Evolutionary conservation across 2,888 invertebrate species (phyloP), one percentile per base, ranked within the genome.

Genomic region (Homarus gammarus): DNA sequence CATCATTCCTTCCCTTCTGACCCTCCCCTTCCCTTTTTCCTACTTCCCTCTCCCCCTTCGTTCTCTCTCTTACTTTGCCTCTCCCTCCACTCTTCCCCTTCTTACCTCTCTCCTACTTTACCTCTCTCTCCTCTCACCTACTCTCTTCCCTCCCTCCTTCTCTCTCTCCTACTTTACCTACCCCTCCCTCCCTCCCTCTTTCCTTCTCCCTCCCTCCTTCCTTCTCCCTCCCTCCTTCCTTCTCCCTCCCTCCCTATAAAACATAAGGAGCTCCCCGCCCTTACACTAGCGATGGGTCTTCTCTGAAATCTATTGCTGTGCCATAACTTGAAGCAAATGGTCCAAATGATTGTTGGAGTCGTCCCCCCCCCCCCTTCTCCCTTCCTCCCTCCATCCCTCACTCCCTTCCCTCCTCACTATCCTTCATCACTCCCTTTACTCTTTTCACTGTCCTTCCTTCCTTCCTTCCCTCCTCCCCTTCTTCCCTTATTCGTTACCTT

Each of bases 291-390:
- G 64, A 27, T 5, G 27, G 64, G 64, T n/a, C 64, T 27, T 64
- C 56, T 27, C 27, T 27, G 5, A 64, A 64, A 64, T 64, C 64
- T 64, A 64, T 64, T 64, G 64, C 64, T 27, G 64, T 27, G 5
- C 64, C 64, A 27, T 64, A 64, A 64, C 27, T 64, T 64, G 64
- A 64, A 27, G 64, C 27, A 64, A 64, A 64, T 64, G 64, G 64
- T 6, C 64, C 64, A 64, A 64, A 64, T 64, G 64, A 64, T 64
- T 64, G 64, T 64, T 64, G 64, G 56, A 64, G 64, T 36, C 73
- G 44, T 12, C 44, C 44, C 5, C 44, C 27, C 18, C 61, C 18
- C 18, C 56, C 56, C 12, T 56, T 61, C n/a, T 27, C 5, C 18
- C n/a, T 6, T 56, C 22, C n/a, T 5, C 27, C 27, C 6, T 27